Conservation (phyloP, 2,113 vertebrate species). For the Noturus placidus region DNA sequence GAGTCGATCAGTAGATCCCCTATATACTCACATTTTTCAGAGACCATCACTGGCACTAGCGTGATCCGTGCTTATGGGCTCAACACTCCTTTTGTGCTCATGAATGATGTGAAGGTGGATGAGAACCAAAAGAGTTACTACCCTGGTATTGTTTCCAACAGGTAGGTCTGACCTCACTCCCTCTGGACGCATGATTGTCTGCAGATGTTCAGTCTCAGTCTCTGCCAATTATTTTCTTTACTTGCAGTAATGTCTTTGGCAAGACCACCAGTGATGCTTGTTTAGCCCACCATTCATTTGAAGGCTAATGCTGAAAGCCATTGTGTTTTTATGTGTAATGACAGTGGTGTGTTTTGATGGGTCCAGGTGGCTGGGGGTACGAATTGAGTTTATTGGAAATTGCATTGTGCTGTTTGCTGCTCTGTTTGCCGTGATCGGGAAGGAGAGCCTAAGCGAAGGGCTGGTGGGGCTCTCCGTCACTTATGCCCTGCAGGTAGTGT, state of each 20-base stretch:
- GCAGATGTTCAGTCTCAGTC: slow-evolving; percentile 31
- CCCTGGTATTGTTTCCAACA: slow-evolving; percentile 86
- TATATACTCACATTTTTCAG: slow-evolving; percentile 96
- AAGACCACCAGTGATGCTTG: slow-evolving; percentile 11
- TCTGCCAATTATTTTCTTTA: slow-evolving; percentile 20
- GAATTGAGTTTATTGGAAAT: slow-evolving; percentile 91
- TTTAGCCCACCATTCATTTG: background rate
- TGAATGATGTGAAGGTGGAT: slow-evolving; percentile 84
- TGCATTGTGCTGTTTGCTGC: slow-evolving; percentile 92
- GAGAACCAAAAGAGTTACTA: slow-evolving; percentile 89
- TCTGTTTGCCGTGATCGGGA: slow-evolving; percentile 86
- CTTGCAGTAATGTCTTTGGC: slow-evolving; percentile 9
- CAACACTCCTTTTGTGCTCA: slow-evolving; percentile 75
- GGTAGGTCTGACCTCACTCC: slow-evolving; percentile 71
- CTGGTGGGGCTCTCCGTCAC: slow-evolving; percentile 93
- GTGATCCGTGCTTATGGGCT: slow-evolving; percentile 90
- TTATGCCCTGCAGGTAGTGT: slow-evolving; percentile 86
- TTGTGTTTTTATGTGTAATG: background rate
- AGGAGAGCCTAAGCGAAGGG: slow-evolving; percentile 78
- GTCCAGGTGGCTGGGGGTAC: slow-evolving; percentile 88
- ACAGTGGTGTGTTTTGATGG: slow-evolving; percentile 29
- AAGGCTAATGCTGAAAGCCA: background rate
- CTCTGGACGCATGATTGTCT: slow-evolving; percentile 35
- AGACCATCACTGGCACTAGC: slow-evolving; percentile 85
- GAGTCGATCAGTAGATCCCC: slow-evolving; percentile 95